These are phyloP conservation scores for Beroe ovata DNA, from an alignment of 37 sponge, comb jelly and placozoan genomes.

Conservation along the genomic window DNA sequence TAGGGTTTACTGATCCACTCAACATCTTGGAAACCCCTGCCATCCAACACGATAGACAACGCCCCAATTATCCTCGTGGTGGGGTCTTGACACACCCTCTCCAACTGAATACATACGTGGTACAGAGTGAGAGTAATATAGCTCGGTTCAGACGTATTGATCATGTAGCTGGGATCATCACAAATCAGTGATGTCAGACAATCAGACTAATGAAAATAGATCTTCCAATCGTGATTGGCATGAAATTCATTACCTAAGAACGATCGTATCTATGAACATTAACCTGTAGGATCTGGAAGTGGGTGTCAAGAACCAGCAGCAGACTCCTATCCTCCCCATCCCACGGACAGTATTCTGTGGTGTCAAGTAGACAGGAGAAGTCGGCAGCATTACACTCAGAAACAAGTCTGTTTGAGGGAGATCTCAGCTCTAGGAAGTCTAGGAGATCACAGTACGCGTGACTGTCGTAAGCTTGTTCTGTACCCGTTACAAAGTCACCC, in stretches of 20 bases:
- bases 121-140: too few species aligned
- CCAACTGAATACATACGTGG: too few species aligned
- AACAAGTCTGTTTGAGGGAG: neutral
- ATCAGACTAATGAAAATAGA: too few species aligned
- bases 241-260: too few species aligned
- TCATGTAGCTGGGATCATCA: too few species aligned
- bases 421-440: conserved; percentile 1
- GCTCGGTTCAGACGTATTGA: too few species aligned
- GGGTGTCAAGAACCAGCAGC: neutral
- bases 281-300: conserved; percentile 55
- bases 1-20: conserved; percentile 17
- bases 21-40: conserved; percentile 9
- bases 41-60: conserved; percentile 10
- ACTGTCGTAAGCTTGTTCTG: neutral
- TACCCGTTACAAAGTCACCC: neutral
- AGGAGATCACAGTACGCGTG: neutral
- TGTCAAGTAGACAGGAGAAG: neutral
- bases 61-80: neutral
- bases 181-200: too few species aligned
- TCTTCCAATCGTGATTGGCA: too few species aligned
- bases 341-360: neutral
- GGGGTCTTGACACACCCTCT: neutral
- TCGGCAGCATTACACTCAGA: neutral
- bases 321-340: neutral
- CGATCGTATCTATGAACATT: too few species aligned